Percentiles rank a stretch among this genome's conserved stretches.
Evolutionary conservation across 2,888 invertebrate species (phyloP).

Genomic region (Nemoura dubitans): DNA sequence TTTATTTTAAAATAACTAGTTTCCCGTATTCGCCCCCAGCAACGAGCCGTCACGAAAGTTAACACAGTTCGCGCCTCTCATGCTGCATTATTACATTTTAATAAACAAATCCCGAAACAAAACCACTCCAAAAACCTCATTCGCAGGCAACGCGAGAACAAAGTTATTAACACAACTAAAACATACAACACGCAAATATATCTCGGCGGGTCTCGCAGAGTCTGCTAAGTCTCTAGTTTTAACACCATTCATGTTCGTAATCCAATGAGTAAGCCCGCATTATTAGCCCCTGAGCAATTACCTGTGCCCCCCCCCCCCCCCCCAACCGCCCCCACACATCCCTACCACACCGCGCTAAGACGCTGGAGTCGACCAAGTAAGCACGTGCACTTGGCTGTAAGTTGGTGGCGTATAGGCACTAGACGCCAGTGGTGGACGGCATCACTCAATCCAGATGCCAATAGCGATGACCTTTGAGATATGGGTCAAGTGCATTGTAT

Average conservation of each 20-base stretch:
- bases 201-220: not conserved
- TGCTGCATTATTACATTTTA: not conserved
- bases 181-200: not conserved
- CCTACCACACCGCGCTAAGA: no score
- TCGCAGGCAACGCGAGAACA: not conserved
- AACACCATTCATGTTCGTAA: conserved; percentile 7
- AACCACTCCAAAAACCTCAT: not conserved
- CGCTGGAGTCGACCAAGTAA: not conserved
- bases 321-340: no score
- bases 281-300: not conserved
- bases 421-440: no score
- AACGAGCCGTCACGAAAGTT: not conserved
- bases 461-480: no score
- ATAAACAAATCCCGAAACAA: not conserved
- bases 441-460: no score
- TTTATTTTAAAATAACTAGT: not conserved
- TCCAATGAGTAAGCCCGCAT: not conserved
- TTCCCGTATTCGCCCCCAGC: not conserved
- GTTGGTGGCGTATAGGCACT: no score
- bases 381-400: not conserved
- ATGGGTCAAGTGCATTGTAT: no score
- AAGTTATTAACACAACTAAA: not conserved
- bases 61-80: no score
- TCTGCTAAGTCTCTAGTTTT: not conserved
- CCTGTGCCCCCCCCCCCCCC: no score